A percentile compares a stretch with the other conserved stretches of the same genome.
Conservation (phyloP, 1,140 invertebrate genomes). For the Solen grandis region DNA sequence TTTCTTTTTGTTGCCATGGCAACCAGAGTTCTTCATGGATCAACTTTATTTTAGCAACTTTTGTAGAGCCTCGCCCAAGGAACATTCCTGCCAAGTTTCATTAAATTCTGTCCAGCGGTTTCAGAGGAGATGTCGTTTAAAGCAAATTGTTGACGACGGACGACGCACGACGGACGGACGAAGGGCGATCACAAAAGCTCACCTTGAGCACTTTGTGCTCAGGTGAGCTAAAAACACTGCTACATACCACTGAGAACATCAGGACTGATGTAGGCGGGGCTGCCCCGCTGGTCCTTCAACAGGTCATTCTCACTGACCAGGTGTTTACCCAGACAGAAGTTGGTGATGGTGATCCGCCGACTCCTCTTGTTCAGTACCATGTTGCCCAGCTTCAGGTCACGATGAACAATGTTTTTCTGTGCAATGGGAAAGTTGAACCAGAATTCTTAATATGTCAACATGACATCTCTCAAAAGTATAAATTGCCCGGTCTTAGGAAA, state of each 20-base stretch:
- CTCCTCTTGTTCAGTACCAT: constrained; percentile 88
- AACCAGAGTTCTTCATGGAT: too few relatives aligned
- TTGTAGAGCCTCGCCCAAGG: too few relatives aligned
- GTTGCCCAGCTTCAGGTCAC: constrained; percentile 91
- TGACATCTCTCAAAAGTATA: not conserved
- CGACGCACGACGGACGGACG: not conserved
- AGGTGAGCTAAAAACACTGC: not conserved
- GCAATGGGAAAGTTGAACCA: constrained; percentile 77
- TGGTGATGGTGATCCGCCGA: constrained; percentile 87
- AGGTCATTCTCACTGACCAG: constrained; percentile 88
- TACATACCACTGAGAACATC: constrained; percentile 89
- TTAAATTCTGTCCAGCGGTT: not conserved
- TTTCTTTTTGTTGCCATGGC: too few relatives aligned
- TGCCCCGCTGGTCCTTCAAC: constrained; percentile 90
- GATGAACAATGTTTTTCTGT: constrained; percentile 90
- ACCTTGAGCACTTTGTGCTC: not conserved
- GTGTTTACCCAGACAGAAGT: constrained; percentile 92
- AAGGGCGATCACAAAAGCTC: not conserved
- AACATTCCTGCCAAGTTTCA: too few relatives aligned
- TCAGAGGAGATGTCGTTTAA: not conserved
- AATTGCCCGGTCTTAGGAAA: not conserved
- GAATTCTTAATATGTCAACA: not conserved
- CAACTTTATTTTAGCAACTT: too few relatives aligned
- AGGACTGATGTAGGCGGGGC: constrained; percentile 92
- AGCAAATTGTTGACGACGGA: not conserved